phyloP scores from a whole-genome alignment of 2,888 invertebrate species.

The Lycaena phlaeas region DNA sequence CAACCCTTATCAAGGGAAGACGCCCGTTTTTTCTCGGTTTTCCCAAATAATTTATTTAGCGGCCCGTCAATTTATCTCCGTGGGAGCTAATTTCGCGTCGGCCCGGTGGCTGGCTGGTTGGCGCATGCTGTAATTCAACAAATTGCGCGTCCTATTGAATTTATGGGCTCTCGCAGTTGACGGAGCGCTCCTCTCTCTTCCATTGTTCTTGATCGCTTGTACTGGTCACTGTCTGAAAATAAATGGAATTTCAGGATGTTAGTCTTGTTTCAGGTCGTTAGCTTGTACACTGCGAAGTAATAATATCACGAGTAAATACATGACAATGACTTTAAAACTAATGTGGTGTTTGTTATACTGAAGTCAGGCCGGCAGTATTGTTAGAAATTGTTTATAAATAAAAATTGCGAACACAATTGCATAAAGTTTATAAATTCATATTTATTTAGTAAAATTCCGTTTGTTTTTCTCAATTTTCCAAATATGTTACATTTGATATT shows the following conservation, averaged over 20 bases:
- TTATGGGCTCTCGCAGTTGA: slow-evolving; percentile 66
- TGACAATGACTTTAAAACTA: no score
- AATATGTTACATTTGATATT: no score
- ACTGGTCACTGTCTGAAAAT: slow-evolving; percentile 39
- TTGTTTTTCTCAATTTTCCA: no score
- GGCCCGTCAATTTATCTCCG: slow-evolving; percentile 69
- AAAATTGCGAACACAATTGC: no score
- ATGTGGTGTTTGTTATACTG: no score
- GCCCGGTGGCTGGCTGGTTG: slow-evolving; percentile 67
- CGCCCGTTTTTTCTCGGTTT: slow-evolving; percentile 71
- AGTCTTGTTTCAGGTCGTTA: slow-evolving; percentile 13
- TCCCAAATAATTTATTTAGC: slow-evolving; percentile 74
- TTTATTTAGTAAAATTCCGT: no score
- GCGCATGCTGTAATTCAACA: slow-evolving; percentile 73
- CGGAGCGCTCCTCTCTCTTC: slow-evolving; percentile 56
- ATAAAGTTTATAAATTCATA: no score
- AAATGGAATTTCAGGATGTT: slow-evolving; percentile 26
- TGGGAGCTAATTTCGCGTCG: slow-evolving; percentile 72
- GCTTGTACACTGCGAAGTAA: slow-evolving; percentile 1
- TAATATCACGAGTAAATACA: no score
- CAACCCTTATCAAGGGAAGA: slow-evolving; percentile 72
- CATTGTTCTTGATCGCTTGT: slow-evolving; percentile 52
- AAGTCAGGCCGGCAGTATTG: no score
- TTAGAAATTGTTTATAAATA: no score
- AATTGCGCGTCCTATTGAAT: slow-evolving; percentile 69